A percentile compares a stretch with the other conserved stretches of the same genome.
Evolutionary conservation across 2,888 invertebrate genomes (phyloP).

Genomic region (Sminthurinus aureus): DNA sequence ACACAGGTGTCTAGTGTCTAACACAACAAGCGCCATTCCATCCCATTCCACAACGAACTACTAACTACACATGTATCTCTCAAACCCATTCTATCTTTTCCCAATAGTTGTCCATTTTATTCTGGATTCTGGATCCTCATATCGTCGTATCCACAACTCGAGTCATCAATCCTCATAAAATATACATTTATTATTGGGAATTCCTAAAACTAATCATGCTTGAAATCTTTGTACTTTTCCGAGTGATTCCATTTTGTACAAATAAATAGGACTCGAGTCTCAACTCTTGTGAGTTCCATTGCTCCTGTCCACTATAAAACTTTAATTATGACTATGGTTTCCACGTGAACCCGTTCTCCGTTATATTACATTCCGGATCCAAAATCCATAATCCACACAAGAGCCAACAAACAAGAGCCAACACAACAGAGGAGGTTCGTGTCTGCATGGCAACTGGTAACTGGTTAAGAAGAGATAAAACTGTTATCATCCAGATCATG

Average conservation of each 20-base stretch:
- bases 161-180: not conserved
- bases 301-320: not conserved
- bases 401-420: not conserved
- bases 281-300: not conserved
- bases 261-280: too few relatives aligned
- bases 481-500: constrained; percentile 20
- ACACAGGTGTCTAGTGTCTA: not conserved
- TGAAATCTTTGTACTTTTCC: not conserved
- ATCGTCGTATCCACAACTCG: not conserved
- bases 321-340: too few relatives aligned
- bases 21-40: not conserved
- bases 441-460: not conserved
- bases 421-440: not conserved
- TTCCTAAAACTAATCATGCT: not conserved
- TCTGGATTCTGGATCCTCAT: too few relatives aligned
- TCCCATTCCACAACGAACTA: not conserved
- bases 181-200: not conserved
- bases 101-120: not conserved
- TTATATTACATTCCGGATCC: too few relatives aligned
- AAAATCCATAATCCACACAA: not conserved
- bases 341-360: too few relatives aligned
- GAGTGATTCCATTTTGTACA: too few relatives aligned
- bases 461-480: not conserved
- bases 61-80: not conserved
- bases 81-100: not conserved